Percentiles rank a stretch among this genome's conserved stretches.
Evolutionary conservation across 2,797 vertebrate species (phyloP).

Genomic region (Rhynchotus rufescens): DNA sequence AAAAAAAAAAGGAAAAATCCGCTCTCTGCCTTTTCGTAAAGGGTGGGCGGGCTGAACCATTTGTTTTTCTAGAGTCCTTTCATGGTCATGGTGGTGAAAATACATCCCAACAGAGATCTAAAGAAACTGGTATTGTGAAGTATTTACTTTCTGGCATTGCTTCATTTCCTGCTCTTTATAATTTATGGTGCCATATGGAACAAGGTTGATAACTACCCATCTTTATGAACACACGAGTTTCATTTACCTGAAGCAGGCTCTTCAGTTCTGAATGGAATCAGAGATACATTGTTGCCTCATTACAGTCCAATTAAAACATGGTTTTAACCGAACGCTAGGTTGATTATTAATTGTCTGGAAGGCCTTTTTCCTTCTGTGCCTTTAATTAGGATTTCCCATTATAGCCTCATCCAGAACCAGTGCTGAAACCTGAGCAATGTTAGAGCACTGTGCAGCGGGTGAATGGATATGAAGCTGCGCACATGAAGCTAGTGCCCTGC

Average conservation of each 20-base stretch:
- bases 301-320: slow-evolving; percentile 9
- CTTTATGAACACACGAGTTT: slow-evolving; percentile 40
- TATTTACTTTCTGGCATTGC: slow-evolving; percentile 61
- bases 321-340: neutral
- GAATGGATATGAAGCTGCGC: accelerated
- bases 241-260: slow-evolving; percentile 61
- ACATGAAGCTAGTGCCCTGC: accelerated
- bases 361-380: slow-evolving; percentile 41
- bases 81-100: slow-evolving; percentile 17
- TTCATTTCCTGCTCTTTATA: slow-evolving; percentile 64
- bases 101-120: neutral
- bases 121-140: slow-evolving; percentile 56
- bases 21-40: accelerated
- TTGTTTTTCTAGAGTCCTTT: slow-evolving; percentile 35
- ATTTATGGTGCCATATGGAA: slow-evolving; percentile 69
- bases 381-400: slow-evolving; percentile 22
- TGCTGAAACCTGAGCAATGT: accelerated
- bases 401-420: neutral
- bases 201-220: slow-evolving; percentile 49
- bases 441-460: accelerated
- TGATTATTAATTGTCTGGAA: slow-evolving; percentile 46
- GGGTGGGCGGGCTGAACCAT: neutral
- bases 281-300: slow-evolving; percentile 27
- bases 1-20: accelerated
- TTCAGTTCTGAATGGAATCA: slow-evolving; percentile 57